Conservation (phyloP, 2,113 vertebrate genomes). For the Illadopsis cleaveri region DNA sequence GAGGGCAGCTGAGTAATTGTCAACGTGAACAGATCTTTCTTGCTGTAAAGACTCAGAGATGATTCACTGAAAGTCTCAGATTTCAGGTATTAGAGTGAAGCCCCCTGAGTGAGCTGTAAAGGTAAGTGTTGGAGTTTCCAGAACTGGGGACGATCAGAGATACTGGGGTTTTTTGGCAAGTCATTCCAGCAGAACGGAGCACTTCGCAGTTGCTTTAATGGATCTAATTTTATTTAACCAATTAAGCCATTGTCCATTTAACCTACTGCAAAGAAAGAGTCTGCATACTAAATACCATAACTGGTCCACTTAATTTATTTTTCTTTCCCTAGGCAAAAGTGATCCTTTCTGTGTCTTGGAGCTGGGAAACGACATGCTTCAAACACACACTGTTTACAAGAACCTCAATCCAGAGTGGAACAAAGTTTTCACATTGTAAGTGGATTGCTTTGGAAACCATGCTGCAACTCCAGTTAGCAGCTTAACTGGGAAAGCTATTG, state of each 20-base stretch:
- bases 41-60: neutral
- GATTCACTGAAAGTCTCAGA: neutral
- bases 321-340: slow-evolving; percentile 84
- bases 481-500: neutral
- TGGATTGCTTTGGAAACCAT: slow-evolving; percentile 26
- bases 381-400: slow-evolving; percentile 91
- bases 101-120: neutral
- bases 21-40: neutral
- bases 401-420: slow-evolving; percentile 95
- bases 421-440: slow-evolving; percentile 94
- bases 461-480: neutral
- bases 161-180: neutral
- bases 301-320: neutral
- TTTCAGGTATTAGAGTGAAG: neutral
- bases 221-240: neutral
- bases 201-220: neutral
- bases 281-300: neutral
- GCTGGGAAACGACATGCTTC: slow-evolving; percentile 90
- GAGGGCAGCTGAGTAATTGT: neutral
- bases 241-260: too few relatives aligned
- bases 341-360: slow-evolving; percentile 91
- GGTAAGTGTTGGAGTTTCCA: neutral
- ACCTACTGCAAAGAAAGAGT: neutral
- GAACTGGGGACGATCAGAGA: neutral
- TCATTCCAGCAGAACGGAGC: neutral